Base-by-base conservation (phyloP, 2,888 invertebrate species). In the Brenthis ino region DNA sequence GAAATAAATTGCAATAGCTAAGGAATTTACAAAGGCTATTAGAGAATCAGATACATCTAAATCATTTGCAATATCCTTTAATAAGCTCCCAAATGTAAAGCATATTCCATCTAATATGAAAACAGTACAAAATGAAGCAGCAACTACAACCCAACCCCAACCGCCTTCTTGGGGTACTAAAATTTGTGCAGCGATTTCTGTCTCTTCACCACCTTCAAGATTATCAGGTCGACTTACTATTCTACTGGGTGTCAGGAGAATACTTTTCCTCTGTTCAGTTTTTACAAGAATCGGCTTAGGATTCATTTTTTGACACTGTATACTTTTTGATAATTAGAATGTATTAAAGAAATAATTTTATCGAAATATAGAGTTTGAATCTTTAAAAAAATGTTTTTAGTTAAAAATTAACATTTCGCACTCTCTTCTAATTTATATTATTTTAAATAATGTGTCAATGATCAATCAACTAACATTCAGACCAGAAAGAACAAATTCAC, bases 131-230 rank as follows among this genome's bases (percentile, higher is more conserved):
- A 91, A 91, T 11, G 88, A 77, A 43, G 84, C 79, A 54, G 75
- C 65, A 1, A 91, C 87, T 13, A 93, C 91, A 6, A 90, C 79
- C 92, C 92, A 93, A 53, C 91, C 91, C 91, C 91, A 92, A 33
- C 87, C 86, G 68, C 90, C 90, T 72, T 93, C 92, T 67, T 81
- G 75, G 14, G 92, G 91, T 51, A 91, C 75, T 54, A 86, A 82
- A 76, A 93, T 86, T 79, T 90, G 87, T n/a, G 91, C 89, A 61
- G 88, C 80, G 55, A 93, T 90, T 82, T 92, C 92, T 65, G 86
- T 88, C 82, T 90, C 89, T 81, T 90, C 89, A 11, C 82, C 85
- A 47, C 83, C 89, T 79, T 86, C 84, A 48, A 81, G 56, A 68
- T 84, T 78, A 71, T 84, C 82, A 53, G 81, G 80, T 69, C 81